Evolutionary conservation across 2,888 invertebrate species (phyloP), one percentile per base, ranked within the genome.

Genomic region (Antitype chi): DNA sequence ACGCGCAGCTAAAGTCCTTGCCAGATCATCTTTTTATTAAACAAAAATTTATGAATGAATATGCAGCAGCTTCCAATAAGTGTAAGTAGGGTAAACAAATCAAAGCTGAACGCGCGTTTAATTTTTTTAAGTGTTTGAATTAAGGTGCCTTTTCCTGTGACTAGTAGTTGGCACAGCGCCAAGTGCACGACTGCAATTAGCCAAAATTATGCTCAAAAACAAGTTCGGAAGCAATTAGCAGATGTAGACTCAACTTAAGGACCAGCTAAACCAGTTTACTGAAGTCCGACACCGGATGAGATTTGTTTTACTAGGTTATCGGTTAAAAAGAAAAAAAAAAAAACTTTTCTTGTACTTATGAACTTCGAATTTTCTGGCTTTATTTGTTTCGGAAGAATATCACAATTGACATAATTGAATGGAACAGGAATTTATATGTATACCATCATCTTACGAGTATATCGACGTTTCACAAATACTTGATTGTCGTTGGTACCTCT

Each of bases 201-300:
- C 95, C 93, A 92, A 95, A 96, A 96, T 96, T 94, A 95, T 95
- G 94, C 93, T 94, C 93, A 93, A 95, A 95, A 96, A 96, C 96
- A 95, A 95, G 94, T 95, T 95, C 91, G 85, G 92, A 93, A 95
- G 94, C 94, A 96, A 96, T 96, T 96, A 95, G 94, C 94, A 94
- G 95, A 94, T 95, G 95, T 94, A 94, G 93, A 94, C 91, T 88
- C 89, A 91, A 94, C 91, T 93, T 93, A 92, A 92, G 91, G 92
- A 93, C 91, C 89, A 85, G 91, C 91, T 93, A 91, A 94, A 93
- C 89, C 91, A 90, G 91, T 92, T 93, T 91, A 91, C 89, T 88
- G 85, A 90, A 91, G 89, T 90, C 89, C 87, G 88, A 89, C 87
- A 85, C 74, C 83, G 84, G 89, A 90, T 91, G 90, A 89, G 90